Conservation (phyloP, 2,113 vertebrate genomes). For the Hypocryptadius cinnamomeus region DNA sequence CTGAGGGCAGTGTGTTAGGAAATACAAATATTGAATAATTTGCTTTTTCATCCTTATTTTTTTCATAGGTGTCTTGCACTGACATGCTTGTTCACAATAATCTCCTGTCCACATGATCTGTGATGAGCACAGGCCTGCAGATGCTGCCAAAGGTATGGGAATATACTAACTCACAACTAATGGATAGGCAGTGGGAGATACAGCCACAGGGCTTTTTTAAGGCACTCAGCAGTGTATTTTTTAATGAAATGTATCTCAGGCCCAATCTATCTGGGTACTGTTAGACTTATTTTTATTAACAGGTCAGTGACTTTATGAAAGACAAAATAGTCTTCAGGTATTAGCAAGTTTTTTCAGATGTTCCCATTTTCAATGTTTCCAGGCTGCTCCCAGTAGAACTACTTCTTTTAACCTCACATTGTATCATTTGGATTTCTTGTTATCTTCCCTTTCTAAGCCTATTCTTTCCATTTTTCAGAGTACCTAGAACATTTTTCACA, state of each 20-base stretch:
- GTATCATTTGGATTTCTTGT: background rate
- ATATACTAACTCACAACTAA: background rate
- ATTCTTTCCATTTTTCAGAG: background rate
- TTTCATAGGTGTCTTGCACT: background rate
- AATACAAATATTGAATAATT: background rate
- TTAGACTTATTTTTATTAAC: background rate
- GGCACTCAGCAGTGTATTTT: background rate
- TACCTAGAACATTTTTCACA: background rate
- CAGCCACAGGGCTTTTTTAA: background rate
- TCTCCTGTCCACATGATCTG: background rate
- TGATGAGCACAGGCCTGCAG: background rate
- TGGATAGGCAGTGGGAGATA: background rate
- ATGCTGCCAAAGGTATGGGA: background rate
- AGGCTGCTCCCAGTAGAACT: background rate
- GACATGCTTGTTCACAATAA: background rate
- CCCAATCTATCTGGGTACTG: background rate
- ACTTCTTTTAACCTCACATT: background rate
- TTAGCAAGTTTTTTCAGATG: background rate
- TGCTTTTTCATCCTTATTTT: background rate
- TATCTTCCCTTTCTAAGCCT: background rate
- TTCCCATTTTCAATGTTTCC: background rate
- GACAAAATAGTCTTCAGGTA: background rate
- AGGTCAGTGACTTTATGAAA: background rate
- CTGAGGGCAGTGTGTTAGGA: background rate
- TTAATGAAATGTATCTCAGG: background rate